Base-by-base conservation (phyloP, 2,888 invertebrate species). In the Acleris literana region DNA sequence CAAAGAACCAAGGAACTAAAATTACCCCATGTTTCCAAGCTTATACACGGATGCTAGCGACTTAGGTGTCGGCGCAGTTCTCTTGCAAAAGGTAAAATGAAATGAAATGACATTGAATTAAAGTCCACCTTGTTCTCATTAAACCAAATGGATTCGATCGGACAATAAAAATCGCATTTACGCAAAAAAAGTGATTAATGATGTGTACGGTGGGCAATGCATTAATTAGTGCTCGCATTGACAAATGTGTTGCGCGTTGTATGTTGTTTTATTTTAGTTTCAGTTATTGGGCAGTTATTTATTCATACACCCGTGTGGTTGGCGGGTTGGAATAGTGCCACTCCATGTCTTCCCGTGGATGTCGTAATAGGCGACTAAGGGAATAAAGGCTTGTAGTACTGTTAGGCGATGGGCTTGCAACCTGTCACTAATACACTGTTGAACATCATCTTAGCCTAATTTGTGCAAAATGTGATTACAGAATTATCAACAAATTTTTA, bases 131-230 rank as follows among this genome's bases (percentile, higher is more conserved):
- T 88, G 88, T 80, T 76, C 80, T 84, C 90, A 90, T 90, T 90
- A 91, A 78, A 83, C 81, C 85, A 85, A 88, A 89, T 87, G 88
- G 84, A 85, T 77, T 81, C 85, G 77, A 77, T 76, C 79, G 78
- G 77, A 87, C 86, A 90, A 88, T 90, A 87, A 88, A 90, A 90
- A 90, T 90, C 89, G 87, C 88, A 88, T 90, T 89, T 87, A 87
- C 79, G 78, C 77, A 83, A 85, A 84, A 89, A 83, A 78, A 77
- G 80, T 90, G 90, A 90, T 90, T 90, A 88, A 90, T 89, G 89
- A 90, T 81, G 29, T 81, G 29, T 48, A 18, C 33, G 51, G 59
- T 39, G 59, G 11, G 49, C 71, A 71, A 64, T 52, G 71, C 22
- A 39, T 20, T 57, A 57, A 57, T 46, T 46, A 57, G 9, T 57